Percentiles rank a stretch among this genome's conserved stretches.
phyloP scores from a whole-genome alignment of 2,797 vertebrate genomes.

The Limnodromus scolopaceus region DNA sequence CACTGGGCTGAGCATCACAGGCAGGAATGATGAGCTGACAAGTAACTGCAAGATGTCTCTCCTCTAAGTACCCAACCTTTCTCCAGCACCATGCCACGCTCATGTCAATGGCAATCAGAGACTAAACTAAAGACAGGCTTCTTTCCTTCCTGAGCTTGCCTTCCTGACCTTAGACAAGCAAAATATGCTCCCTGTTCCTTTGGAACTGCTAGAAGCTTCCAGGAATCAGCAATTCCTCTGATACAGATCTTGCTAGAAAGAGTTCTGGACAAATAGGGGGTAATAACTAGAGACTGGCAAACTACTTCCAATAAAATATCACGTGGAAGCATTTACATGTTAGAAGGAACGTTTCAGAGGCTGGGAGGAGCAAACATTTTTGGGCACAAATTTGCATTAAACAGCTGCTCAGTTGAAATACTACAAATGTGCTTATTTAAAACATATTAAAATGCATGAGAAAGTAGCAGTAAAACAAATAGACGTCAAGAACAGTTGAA shows the following conservation, averaged over 20 bases:
- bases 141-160: background rate
- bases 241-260: background rate
- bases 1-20: rapidly evolving
- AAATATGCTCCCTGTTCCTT: background rate
- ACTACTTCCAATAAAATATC: background rate
- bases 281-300: background rate
- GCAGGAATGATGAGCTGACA: background rate
- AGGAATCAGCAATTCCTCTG: background rate
- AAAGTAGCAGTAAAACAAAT: background rate
- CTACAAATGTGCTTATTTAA: background rate
- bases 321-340: background rate
- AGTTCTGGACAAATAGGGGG: background rate
- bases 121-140: background rate
- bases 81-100: background rate
- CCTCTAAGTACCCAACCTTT: background rate
- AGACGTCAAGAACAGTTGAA: background rate
- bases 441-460: background rate
- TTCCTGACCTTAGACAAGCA: background rate
- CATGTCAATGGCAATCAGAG: background rate
- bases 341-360: background rate
- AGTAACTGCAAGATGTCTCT: background rate
- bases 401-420: background rate
- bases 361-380: background rate
- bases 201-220: background rate
- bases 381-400: background rate